Conservation (phyloP, 2,888 invertebrate genomes). For the Drosophila fungiperda region DNA sequence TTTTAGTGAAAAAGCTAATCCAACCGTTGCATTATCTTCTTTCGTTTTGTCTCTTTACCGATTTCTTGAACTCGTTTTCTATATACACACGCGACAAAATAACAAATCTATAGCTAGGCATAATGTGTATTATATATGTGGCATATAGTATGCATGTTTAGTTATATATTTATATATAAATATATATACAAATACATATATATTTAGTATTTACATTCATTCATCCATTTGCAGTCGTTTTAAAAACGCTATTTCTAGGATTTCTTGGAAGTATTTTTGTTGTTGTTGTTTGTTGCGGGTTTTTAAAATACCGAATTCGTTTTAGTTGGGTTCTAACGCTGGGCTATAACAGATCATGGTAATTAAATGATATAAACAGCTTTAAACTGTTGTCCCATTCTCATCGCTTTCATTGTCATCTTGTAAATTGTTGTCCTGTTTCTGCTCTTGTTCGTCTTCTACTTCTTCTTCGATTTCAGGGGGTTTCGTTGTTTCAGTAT, state of each 20-base stretch:
- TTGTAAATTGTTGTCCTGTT: slow-evolving; percentile 17
- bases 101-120: slow-evolving; percentile 41
- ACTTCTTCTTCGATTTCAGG: not conserved
- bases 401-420: slow-evolving; percentile 15
- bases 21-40: slow-evolving; percentile 15
- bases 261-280: slow-evolving; percentile 66
- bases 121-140: slow-evolving; percentile 22
- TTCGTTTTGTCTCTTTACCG: slow-evolving; percentile 1
- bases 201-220: slow-evolving; percentile 45
- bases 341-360: slow-evolving; percentile 24
- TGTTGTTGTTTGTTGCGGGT: slow-evolving; percentile 21
- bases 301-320: slow-evolving; percentile 7
- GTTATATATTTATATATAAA: slow-evolving; percentile 7
- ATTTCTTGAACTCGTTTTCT: slow-evolving; percentile 15
- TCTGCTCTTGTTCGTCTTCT: slow-evolving; percentile 23
- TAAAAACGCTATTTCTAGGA: slow-evolving; percentile 66
- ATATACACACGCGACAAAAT: slow-evolving; percentile 44
- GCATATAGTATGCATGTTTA: slow-evolving; percentile 19
- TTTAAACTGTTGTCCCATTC: slow-evolving; percentile 38
- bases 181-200: not conserved
- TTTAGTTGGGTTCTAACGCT: slow-evolving; percentile 34
- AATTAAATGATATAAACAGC: slow-evolving; percentile 25
- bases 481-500: not conserved
- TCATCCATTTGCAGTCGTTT: slow-evolving; percentile 60
- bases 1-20: slow-evolving; percentile 64